These are phyloP conservation scores for Drosophila pachea DNA, from an alignment of 1,140 invertebrate species.

Conservation along the genomic window DNA sequence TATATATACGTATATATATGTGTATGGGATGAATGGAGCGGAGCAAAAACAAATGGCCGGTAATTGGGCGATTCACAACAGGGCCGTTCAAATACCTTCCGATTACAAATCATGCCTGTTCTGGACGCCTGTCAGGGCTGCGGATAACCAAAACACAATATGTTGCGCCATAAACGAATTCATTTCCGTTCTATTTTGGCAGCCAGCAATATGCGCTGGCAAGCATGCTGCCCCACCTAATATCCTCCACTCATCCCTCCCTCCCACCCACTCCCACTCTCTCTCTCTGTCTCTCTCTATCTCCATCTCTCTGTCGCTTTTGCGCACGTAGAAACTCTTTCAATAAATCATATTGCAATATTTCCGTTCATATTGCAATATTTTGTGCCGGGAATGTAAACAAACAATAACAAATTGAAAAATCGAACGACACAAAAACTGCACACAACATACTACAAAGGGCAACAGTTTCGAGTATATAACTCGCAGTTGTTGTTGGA, in stretches of 20 bases:
- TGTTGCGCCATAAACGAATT: conserved; percentile 71
- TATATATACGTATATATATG: too few species aligned
- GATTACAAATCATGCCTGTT: conserved; percentile 51
- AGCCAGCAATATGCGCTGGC: conserved; percentile 59
- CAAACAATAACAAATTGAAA: conserved; percentile 72
- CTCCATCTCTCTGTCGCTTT: neutral
- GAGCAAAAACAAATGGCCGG: neutral
- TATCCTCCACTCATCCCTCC: neutral
- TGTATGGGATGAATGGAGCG: too few species aligned
- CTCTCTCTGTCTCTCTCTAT: neutral
- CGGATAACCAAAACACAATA: conserved; percentile 76
- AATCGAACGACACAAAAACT: conserved; percentile 4
- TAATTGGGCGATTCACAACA: conserved; percentile 58
- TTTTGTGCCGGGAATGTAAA: conserved; percentile 67
- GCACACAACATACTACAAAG: neutral
- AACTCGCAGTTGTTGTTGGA: conserved; percentile 14
- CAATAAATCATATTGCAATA: conserved; percentile 75
- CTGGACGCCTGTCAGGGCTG: conserved; percentile 54
- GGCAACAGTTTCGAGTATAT: conserved; percentile 23
- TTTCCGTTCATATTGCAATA: conserved; percentile 65
- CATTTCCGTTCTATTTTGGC: conserved; percentile 72
- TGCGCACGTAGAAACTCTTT: conserved; percentile 12
- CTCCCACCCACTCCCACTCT: neutral
- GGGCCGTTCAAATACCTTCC: conserved; percentile 53
- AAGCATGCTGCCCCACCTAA: conserved; percentile 21